Base-by-base conservation (phyloP, 2,113 vertebrate species). In the Prionailurus viverrinus region DNA sequence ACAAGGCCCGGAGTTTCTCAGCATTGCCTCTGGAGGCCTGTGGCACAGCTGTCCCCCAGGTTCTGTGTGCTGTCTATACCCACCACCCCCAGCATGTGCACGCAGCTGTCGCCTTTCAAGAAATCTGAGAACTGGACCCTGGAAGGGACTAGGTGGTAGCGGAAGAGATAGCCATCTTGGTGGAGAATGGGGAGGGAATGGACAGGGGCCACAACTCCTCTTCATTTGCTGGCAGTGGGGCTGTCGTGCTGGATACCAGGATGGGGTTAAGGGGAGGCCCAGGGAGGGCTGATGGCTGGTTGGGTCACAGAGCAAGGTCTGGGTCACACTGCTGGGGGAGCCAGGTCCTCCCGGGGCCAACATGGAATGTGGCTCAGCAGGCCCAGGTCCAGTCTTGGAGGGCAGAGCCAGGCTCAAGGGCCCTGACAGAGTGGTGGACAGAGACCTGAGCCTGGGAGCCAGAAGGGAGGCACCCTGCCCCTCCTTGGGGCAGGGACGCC, bases 401-500 rank as follows among this genome's bases (percentile, higher is more conserved):
- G 68, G 39, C 19, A 68, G 76, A 61, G 36, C 55, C 48, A 95
- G 65, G 39, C 61, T 80, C 27, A 39, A 63, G 61, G 33, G 2
- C 36, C 8, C 27, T 12, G 39, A 9, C n/a, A 16, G 41, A n/a
- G 16, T 78, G 31, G 19, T 45, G 3, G 61, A 14, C 3, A 45
- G 74, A 85, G 41, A 21, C 65, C 4, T 13, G 63, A 45, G 23
- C 82, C 27, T 61, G 96, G 89, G 89, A 96, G 69, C 36, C 97
- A 99, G 53, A 99, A 97, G 0, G 0, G 98, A 98, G n/a, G 95
- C 86, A 2, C 97, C 1, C 45, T 99, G 39, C 98, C 98, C 69
- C 92, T 0, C 23, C 98, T 99, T 3, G 98, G 99, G 99, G 53
- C 71, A n/a, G 79, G 55, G 68, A 92, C 15, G 14, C 63, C 25